phyloP scores from a whole-genome alignment of 2,797 vertebrate species.

The Pseudochaenichthys georgianus region DNA sequence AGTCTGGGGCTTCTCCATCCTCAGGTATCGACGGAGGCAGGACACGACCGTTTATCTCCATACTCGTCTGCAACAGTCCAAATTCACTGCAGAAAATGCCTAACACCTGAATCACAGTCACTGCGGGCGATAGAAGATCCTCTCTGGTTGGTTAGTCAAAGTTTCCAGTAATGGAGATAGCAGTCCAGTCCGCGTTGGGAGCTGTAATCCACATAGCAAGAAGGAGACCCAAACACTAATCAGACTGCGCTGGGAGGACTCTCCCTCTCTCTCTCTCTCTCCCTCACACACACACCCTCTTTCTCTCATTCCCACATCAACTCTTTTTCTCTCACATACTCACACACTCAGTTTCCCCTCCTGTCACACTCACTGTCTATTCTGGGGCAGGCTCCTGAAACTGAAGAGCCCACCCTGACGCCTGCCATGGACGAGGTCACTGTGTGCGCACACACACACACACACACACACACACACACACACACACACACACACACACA shows the following conservation, averaged over 20 bases:
- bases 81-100: constrained; percentile 15
- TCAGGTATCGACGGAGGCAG: constrained; percentile 87
- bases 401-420: constrained; percentile 81
- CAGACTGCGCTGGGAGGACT: constrained; percentile 70
- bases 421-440: constrained; percentile 67
- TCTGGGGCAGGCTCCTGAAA: constrained; percentile 82
- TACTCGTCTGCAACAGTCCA: constrained; percentile 36
- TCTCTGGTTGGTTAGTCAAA: constrained; percentile 11
- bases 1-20: constrained; percentile 82
- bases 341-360: constrained; percentile 49
- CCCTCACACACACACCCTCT: constrained; percentile 53
- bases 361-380: constrained; percentile 74
- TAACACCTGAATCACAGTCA: background rate
- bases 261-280: constrained; percentile 34
- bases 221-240: constrained; percentile 62
- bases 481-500: constrained; percentile 23
- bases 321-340: constrained; percentile 30
- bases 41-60: constrained; percentile 82
- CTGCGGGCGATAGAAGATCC: constrained; percentile 17
- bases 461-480: constrained; percentile 30
- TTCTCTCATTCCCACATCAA: constrained; percentile 66
- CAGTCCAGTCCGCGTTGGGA: constrained; percentile 32
- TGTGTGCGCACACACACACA: constrained; percentile 39
- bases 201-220: constrained; percentile 51
- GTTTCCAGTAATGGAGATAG: constrained; percentile 25